Evolutionary conservation across 2,888 invertebrate species (phyloP), one percentile per base, ranked within the genome.

Genomic region (Rhodophaea formosa): DNA sequence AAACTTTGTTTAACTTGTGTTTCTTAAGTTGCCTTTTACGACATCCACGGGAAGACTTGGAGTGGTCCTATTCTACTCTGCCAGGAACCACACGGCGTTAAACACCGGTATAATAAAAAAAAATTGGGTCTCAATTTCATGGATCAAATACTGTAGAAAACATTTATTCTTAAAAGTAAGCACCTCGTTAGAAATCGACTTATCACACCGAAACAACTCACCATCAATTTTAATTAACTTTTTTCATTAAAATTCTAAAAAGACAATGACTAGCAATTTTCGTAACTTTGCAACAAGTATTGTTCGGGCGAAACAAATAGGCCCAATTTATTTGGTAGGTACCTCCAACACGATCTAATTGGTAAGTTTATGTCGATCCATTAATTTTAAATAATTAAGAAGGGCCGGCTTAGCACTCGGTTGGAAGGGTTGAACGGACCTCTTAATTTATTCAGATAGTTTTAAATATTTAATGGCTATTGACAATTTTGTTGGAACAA

Each of bases 301-400:
- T 59, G 57, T 60, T 62, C 49, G 35, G 59, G 59, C 35, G 12
- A 39, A 64, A 67, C 64, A 61, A 64, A 67, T 67, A 64, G 67
- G 47, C 56, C 49, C 57, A 61, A 65, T 67, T 65, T 64, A 64
- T 67, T 67, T 63, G 49, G 60, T 54, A 59, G 57, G 57, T 56
- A 58, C 56, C 61, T 60, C 62, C 54, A 64, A 64, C 60, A 59
- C 63, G 59, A 62, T 62, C 65, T 65, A 67, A 67, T 67, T 64
- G 63, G 58, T 63, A 61, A 63, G 61, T 59, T 60, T 59, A 63
- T 63, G 63, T 56, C 57, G 59, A 59, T 58, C 63, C 62, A 64
- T 60, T 62, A 62, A 64, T 61, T 59, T 62, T 62, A 62, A 64
- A 63, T 63, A 63, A 64, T 64, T 62, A 64, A 59, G 47, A 53